Conservation (phyloP, 2,888 invertebrate species). For the Callinectes sapidus region DNA sequence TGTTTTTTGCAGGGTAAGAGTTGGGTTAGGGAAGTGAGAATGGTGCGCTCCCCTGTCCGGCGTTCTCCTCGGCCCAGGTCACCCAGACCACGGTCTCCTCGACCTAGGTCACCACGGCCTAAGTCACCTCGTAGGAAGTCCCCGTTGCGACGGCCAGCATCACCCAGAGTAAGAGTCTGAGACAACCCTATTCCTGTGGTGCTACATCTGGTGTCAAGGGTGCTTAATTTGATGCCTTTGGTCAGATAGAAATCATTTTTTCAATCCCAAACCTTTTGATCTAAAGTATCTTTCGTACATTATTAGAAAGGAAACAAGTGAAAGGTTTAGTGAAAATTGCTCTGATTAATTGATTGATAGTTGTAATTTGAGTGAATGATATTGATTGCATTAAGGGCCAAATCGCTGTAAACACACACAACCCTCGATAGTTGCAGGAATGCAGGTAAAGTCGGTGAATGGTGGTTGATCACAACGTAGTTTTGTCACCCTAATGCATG, state of each 20-base stretch:
- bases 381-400: neutral
- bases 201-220: neutral
- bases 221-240: slow-evolving; percentile 5
- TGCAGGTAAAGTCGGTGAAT: neutral
- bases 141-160: slow-evolving; percentile 63
- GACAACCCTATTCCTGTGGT: neutral
- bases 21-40: slow-evolving; percentile 49
- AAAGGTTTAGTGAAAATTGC: neutral
- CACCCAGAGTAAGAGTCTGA: slow-evolving; percentile 64
- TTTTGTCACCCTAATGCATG: neutral
- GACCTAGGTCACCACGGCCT: slow-evolving; percentile 60
- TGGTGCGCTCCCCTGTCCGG: slow-evolving; percentile 60
- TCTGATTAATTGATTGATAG: neutral
- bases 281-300: neutral
- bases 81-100: slow-evolving; percentile 60
- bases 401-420: neutral
- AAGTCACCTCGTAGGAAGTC: slow-evolving; percentile 63
- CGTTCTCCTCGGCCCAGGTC: slow-evolving; percentile 65
- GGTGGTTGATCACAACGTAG: neutral
- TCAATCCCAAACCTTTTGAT: neutral
- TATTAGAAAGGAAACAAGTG: neutral
- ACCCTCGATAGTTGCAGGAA: neutral
- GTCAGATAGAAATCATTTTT: neutral
- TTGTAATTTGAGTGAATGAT: neutral
- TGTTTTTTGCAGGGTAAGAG: slow-evolving; percentile 59